These are phyloP conservation scores for Bombyx mandarina DNA, from an alignment of 1,140 invertebrate species.

Conservation along the genomic window DNA sequence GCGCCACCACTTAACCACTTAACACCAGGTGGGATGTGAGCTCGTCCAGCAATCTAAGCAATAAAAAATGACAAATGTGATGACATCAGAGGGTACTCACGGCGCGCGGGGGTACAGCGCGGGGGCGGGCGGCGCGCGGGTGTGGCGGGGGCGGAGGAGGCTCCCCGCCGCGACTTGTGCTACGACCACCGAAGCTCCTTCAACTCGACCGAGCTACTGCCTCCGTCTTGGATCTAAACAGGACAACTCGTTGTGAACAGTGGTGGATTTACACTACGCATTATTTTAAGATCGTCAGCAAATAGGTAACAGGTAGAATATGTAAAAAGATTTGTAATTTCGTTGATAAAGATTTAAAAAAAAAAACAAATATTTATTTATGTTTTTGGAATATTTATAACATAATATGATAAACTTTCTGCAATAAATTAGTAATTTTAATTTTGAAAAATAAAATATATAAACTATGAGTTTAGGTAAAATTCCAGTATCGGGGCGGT, in stretches of 20 bases:
- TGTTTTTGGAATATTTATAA: too few relatives aligned
- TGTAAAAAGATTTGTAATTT: too few relatives aligned
- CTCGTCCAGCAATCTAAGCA: neutral
- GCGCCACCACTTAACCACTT: neutral
- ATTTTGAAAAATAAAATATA: too few relatives aligned
- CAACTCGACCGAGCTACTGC: conserved; percentile 45
- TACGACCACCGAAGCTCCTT: conserved; percentile 63
- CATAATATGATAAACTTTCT: too few relatives aligned
- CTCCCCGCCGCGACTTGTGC: conserved; percentile 42
- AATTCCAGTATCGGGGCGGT: too few relatives aligned
- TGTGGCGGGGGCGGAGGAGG: conserved; percentile 5
- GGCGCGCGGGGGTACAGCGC: conserved; percentile 11
- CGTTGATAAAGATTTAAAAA: too few relatives aligned
- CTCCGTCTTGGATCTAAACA: conserved; percentile 19
- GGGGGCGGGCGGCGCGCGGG: conserved; percentile 23
- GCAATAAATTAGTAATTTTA: too few relatives aligned
- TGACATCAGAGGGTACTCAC: conserved; percentile 6
- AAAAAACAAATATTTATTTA: too few relatives aligned
- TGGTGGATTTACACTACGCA: neutral
- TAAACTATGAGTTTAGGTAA: too few relatives aligned
- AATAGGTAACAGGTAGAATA: too few relatives aligned
- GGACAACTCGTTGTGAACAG: neutral
- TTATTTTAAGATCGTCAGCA: too few relatives aligned
- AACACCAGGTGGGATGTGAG: neutral
- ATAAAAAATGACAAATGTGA: conserved; percentile 24